phyloP scores from a whole-genome alignment of 2,797 vertebrate genomes.

The Helicolenus hilgendorfi region DNA sequence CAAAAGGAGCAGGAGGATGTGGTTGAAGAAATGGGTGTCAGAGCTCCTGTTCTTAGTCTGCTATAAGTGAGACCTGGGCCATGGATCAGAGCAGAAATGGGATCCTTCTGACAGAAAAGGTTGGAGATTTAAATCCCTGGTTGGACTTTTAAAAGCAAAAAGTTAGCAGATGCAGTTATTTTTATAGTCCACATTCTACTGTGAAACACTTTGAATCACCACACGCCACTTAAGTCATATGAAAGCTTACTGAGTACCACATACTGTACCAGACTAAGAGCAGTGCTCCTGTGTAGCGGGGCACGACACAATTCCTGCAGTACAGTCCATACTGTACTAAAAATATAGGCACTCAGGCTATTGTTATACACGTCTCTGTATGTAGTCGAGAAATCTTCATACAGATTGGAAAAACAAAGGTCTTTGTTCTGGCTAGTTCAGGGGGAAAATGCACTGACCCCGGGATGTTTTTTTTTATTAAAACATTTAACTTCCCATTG shows the following conservation, averaged over 20 bases:
- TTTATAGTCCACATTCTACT: background rate
- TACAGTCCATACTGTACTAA: slow-evolving; percentile 14
- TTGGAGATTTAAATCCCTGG: background rate
- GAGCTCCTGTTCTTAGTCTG: background rate
- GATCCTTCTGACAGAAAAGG: background rate
- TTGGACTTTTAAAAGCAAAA: background rate
- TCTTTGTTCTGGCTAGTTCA: background rate
- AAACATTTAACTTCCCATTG: background rate
- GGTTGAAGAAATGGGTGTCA: background rate
- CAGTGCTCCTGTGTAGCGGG: background rate
- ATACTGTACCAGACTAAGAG: background rate
- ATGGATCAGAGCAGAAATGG: background rate
- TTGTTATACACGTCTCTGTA: slow-evolving; percentile 17
- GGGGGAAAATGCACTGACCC: background rate
- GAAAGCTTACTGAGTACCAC: background rate
- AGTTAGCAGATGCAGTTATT: background rate
- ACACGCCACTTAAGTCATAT: background rate
- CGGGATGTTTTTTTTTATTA: background rate
- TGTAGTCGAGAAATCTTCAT: slow-evolving; percentile 23
- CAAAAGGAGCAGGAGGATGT: slow-evolving; percentile 2
- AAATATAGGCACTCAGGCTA: slow-evolving; percentile 33
- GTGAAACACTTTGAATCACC: slow-evolving; percentile 2
- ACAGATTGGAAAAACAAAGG: slow-evolving; percentile 11
- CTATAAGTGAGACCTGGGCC: background rate
- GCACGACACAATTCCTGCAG: background rate